These are phyloP conservation scores for Diarsia brunnea DNA, from an alignment of 2,888 invertebrate species.

Conservation along the genomic window DNA sequence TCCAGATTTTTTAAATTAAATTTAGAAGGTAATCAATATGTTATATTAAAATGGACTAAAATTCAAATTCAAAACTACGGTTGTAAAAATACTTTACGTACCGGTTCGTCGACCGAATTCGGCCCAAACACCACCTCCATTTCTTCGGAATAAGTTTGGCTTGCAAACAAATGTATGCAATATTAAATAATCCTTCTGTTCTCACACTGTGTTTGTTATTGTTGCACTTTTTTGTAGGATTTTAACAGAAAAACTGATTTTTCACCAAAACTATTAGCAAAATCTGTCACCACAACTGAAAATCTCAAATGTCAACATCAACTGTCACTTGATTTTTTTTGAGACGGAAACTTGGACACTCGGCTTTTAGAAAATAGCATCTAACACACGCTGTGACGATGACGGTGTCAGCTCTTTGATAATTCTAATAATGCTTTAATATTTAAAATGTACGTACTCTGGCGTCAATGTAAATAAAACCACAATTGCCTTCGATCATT, in stretches of 20 bases:
- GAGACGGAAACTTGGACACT: background rate
- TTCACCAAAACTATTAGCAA: slow-evolving; percentile 11
- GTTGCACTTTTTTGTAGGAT: slow-evolving; percentile 13
- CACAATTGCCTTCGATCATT: too few species aligned
- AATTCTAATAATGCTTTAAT: background rate
- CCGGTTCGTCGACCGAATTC: slow-evolving; percentile 90
- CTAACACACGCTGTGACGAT: background rate
- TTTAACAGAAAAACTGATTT: slow-evolving; percentile 28
- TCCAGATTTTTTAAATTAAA: background rate
- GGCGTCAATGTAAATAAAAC: too few species aligned
- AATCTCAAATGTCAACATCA: slow-evolving; percentile 26
- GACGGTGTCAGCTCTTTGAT: background rate
- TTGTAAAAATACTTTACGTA: slow-evolving; percentile 74
- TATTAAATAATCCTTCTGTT: slow-evolving; percentile 1
- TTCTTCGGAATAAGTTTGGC: background rate
- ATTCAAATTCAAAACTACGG: slow-evolving; percentile 35
- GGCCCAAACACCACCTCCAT: slow-evolving; percentile 87
- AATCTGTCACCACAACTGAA: slow-evolving; percentile 52
- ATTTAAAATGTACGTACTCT: background rate
- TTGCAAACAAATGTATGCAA: slow-evolving; percentile 10
- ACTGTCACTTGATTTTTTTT: background rate
- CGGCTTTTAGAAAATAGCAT: background rate
- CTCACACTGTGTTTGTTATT: slow-evolving; percentile 21
- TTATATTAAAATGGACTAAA: background rate
- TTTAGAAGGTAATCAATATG: background rate